Base-by-base conservation (phyloP, 2,113 vertebrate genomes). In the Entelurus aequoreus region DNA sequence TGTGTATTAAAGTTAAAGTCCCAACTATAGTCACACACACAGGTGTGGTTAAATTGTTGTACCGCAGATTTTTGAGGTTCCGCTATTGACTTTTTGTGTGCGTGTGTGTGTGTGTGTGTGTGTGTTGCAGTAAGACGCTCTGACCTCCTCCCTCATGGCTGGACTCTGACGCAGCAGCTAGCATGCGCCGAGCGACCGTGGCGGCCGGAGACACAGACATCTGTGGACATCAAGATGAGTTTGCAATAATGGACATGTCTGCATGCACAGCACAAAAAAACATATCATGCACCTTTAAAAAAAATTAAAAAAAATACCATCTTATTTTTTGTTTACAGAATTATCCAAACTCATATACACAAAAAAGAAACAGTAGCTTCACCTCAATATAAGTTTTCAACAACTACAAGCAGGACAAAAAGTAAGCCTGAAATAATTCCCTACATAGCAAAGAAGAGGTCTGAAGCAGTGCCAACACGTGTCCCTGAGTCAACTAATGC, bases 141-240 rank as follows among this genome's bases (percentile, higher is more conserved):
- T 75, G 16, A 88, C 84, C 81, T 84, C 76, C 84, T 54, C 84
- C 87, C 4, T 88, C 89, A 1, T 76, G 84, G 62, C 83, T 70
- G 0, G 79, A 76, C 5, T 84, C 80, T 6, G 90, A 86, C 5
- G 90, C 89, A 15, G 90, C 85, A 12, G 86, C 68, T 0, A 91
- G 50, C 61, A 59, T 72, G 50, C 85, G 79, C 3, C 83, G 77
- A 14, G 83, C 75, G 1, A 68, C 84, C 46, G 75, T 19, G 6
- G 79, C 67, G n/a, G 67, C 72, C 14, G 80, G 51, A 56, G 85
- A 77, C 60, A 78, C 16, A 19, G 79, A 79, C 90, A 92, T 91
- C 87, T 86, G 77, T 0, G 8, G 19, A 48, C 35, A 37, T 14
- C 5, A 15, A 8, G 11, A 67, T 6, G 12, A 53, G 12, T 15